A percentile compares a stretch with the other conserved stretches of the same genome.
phyloP scores from a whole-genome alignment of 2,888 invertebrate genomes.

The Tridacna gigas region DNA sequence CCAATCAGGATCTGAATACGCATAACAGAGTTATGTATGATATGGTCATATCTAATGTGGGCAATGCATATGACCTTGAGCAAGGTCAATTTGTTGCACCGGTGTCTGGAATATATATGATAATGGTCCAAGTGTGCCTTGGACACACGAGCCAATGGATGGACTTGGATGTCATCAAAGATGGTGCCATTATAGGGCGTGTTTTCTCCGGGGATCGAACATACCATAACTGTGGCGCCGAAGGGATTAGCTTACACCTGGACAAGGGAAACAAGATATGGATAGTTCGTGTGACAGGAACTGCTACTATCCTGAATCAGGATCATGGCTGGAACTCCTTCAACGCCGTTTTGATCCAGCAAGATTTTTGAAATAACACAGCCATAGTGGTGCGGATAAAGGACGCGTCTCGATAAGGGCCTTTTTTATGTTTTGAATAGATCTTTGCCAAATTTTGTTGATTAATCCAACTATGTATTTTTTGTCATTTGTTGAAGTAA shows the following conservation, averaged over 20 bases:
- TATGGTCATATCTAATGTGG: constrained; percentile 1
- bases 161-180: constrained; percentile 34
- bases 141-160: constrained; percentile 3
- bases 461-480: too few species aligned
- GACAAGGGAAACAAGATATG: constrained; percentile 23
- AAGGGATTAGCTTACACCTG: constrained; percentile 14
- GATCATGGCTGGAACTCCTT: constrained; percentile 49
- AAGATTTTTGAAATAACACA: background rate
- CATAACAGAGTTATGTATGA: constrained; percentile 2
- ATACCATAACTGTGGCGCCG: constrained; percentile 37
- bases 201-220: constrained; percentile 35
- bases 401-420: too few species aligned
- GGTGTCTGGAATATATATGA: constrained; percentile 33
- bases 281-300: constrained; percentile 28
- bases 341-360: constrained; percentile 18
- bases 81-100: background rate
- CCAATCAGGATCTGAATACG: background rate
- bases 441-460: too few species aligned
- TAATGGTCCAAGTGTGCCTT: constrained; percentile 29
- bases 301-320: constrained; percentile 28
- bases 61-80: background rate
- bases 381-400: too few species aligned
- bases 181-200: constrained; percentile 33
- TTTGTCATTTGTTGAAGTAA: too few species aligned
- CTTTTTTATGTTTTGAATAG: too few species aligned